A percentile compares a stretch with the other conserved stretches of the same genome.
phyloP scores from a whole-genome alignment of 1,140 invertebrate species.

The Coenobita brevimanus region DNA sequence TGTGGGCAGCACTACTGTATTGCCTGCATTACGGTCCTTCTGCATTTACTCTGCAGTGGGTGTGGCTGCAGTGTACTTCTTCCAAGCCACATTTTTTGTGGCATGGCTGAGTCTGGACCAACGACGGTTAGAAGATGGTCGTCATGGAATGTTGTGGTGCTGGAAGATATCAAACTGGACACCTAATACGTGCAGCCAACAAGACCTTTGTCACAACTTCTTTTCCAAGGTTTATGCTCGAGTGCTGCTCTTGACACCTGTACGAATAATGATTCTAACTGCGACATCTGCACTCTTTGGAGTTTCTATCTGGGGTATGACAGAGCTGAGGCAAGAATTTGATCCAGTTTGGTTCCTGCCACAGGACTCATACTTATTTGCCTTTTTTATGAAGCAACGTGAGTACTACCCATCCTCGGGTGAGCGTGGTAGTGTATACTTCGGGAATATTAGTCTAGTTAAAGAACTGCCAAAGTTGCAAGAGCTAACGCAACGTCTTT shows the following conservation, averaged over 20 bases:
- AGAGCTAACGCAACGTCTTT: conserved; percentile 21
- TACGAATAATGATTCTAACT: conserved; percentile 74
- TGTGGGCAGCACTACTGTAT: conserved; percentile 78
- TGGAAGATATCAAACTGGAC: conserved; percentile 73
- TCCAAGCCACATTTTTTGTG: conserved; percentile 78
- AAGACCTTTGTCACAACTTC: conserved; percentile 74
- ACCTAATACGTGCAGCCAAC: conserved; percentile 75
- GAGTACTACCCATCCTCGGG: conserved; percentile 68
- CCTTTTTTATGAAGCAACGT: conserved; percentile 66
- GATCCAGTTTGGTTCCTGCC: conserved; percentile 78
- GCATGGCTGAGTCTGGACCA: conserved; percentile 77
- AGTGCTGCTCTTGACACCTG: conserved; percentile 73
- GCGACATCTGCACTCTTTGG: conserved; percentile 72
- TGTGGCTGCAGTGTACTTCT: conserved; percentile 76
- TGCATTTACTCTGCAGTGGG: conserved; percentile 76
- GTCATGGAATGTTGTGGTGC: conserved; percentile 75
- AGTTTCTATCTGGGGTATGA: conserved; percentile 74
- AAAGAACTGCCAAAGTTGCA: conserved; percentile 79
- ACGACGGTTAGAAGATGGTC: conserved; percentile 73
- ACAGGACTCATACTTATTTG: conserved; percentile 72
- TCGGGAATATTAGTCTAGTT: conserved; percentile 81
- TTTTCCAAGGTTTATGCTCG: conserved; percentile 76
- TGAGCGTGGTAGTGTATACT: conserved; percentile 77
- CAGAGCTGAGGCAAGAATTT: conserved; percentile 77
- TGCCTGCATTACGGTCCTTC: conserved; percentile 76